phyloP scores from a whole-genome alignment of 2,888 invertebrate species.

The Linnaemya vulpina region DNA sequence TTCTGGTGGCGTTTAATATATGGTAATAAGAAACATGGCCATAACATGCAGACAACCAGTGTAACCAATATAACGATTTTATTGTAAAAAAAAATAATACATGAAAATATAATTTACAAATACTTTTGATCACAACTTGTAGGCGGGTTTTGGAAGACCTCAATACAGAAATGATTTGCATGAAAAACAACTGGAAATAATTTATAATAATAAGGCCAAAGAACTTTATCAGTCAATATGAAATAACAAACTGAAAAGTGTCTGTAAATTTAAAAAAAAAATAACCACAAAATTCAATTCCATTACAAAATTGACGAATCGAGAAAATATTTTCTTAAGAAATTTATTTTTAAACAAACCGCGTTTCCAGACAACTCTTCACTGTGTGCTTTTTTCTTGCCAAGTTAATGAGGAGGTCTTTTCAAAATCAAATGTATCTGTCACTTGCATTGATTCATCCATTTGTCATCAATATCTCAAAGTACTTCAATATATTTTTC shows the following conservation, averaged over 20 bases:
- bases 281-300: background rate
- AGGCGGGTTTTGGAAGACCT: slow-evolving; percentile 14
- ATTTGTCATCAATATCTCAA: slow-evolving; percentile 38
- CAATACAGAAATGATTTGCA: background rate
- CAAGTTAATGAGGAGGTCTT: slow-evolving; percentile 13
- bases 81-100: slow-evolving; percentile 4
- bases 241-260: background rate
- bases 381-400: background rate
- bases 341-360: slow-evolving; percentile 33
- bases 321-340: slow-evolving; percentile 18
- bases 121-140: slow-evolving; percentile 13
- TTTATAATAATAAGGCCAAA: slow-evolving; percentile 1
- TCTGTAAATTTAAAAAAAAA: background rate
- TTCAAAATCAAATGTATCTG: slow-evolving; percentile 1
- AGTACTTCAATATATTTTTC: background rate
- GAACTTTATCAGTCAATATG: background rate
- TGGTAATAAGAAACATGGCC: slow-evolving; percentile 55
- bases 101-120: background rate
- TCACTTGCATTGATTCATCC: slow-evolving; percentile 47
- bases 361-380: background rate
- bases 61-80: slow-evolving; percentile 20
- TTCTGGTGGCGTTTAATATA: slow-evolving; percentile 66
- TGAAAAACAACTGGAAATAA: background rate
- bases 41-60: slow-evolving; percentile 37
- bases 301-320: background rate